Evolutionary conservation across 2,797 vertebrate genomes (phyloP), one percentile per base, ranked within the genome.

Genomic region (Carcharodon carcharias): DNA sequence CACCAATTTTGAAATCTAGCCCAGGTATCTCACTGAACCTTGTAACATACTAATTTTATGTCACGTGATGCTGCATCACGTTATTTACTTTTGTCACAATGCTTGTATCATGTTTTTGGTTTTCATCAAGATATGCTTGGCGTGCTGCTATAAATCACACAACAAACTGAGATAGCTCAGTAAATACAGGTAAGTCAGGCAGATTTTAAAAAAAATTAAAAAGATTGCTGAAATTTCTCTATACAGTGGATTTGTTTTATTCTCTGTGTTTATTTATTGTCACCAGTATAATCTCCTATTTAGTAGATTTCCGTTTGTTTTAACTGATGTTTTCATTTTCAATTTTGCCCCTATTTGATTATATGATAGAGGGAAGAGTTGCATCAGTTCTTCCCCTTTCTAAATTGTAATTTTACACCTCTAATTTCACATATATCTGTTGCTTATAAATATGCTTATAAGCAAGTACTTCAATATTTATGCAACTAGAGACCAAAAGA

Each of bases 101-200:
- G 14, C 31, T 95, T 95, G 94, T 95, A 95, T 95, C 94, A 95
- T 95, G 94, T 95, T 95, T 95, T 95, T 77, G 45, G 69, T 54
- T 95, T 95, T 95, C 94, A 77, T 95, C 94, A 77, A 71, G 94
- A 95, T 35, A 77, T 95, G 69, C 94, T 95, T 95, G 94, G 67
- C 69, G 67, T 95, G 94, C 94, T 95, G 94, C 94, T 95, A 95
- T 71, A 95, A 95, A 95, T 95, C 94, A 95, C 67, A 95, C 94
- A 95, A 95, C 94, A 95, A 95, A 95, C 94, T 77, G 71, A 93
- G 91, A 73, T 14, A 73, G 67, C 94, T 95, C 94, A 95, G 94
- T 65, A 95, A 77, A 95, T 95, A 95, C 71, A 54, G 94, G 94
- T 95, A 95, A 95, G 94, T 77, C 94, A 73, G 94, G 94, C 94